Evolutionary conservation across 2,888 invertebrate species (phyloP).

Genomic region (Tyria jacobaeae): DNA sequence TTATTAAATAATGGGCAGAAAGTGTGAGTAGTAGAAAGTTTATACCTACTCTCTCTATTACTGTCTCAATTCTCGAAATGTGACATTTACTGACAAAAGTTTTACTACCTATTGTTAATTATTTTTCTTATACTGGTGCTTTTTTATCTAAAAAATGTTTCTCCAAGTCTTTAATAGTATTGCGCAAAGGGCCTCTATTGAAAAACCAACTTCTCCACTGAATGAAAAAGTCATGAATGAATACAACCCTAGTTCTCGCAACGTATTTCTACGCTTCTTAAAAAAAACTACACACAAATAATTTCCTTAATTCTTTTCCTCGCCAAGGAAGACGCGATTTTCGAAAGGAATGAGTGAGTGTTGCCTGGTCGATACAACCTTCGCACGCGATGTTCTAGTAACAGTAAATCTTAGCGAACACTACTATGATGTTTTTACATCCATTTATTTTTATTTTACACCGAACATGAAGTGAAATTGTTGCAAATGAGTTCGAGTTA

Average conservation of each 20-base stretch:
- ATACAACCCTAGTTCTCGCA: constrained; percentile 11
- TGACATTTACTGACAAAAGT: not conserved
- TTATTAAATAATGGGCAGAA: no score
- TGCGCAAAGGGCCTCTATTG: constrained; percentile 10
- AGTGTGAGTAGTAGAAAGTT: not conserved
- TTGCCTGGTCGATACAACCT: constrained; percentile 51
- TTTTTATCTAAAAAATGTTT: not conserved
- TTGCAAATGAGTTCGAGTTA: constrained; percentile 8
- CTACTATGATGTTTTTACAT: constrained; percentile 50
- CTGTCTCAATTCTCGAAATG: not conserved
- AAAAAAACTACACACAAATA: constrained; percentile 18
- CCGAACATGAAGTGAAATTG: constrained; percentile 25
- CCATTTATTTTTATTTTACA: constrained; percentile 50
- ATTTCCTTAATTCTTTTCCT: constrained; percentile 32
- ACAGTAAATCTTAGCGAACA: constrained; percentile 63
- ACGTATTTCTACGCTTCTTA: constrained; percentile 13
- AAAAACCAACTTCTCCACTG: constrained; percentile 14
- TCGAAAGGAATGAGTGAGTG: constrained; percentile 48
- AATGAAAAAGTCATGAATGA: constrained; percentile 22
- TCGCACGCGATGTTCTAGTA: constrained; percentile 57
- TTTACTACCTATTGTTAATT: not conserved
- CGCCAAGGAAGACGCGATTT: constrained; percentile 39
- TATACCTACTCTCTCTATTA: not conserved
- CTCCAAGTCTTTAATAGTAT: not conserved
- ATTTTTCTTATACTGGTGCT: not conserved